Evolutionary conservation across 1,140 invertebrate genomes (phyloP).

Genomic region (Stegodyphus mimosarum): DNA sequence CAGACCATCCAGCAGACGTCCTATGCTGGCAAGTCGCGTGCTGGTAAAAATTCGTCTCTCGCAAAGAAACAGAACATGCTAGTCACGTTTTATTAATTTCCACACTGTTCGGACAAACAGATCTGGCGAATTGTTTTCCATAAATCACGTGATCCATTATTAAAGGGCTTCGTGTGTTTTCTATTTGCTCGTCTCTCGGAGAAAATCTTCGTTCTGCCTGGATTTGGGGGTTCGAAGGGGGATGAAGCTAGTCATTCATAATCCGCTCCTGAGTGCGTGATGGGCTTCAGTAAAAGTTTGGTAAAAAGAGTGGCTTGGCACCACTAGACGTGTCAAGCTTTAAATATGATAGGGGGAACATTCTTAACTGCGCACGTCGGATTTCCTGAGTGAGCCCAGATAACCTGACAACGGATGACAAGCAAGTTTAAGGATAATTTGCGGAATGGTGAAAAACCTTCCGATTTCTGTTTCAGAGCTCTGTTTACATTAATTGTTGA

Average conservation of each 20-base stretch:
- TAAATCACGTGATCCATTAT: constrained; percentile 46
- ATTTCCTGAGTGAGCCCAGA: too few relatives aligned
- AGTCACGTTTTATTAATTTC: constrained; percentile 43
- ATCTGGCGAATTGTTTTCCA: constrained; percentile 32
- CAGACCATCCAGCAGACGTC: too few relatives aligned
- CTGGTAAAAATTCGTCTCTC: too few relatives aligned
- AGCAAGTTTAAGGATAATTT: too few relatives aligned
- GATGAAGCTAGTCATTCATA: neutral
- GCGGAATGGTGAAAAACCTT: too few relatives aligned
- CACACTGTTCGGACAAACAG: constrained; percentile 42
- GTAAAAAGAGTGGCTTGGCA: neutral
- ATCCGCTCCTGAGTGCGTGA: too few relatives aligned
- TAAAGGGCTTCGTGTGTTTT: constrained; percentile 9
- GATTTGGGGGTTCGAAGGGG: neutral
- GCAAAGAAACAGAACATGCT: neutral
- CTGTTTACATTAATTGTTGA: too few relatives aligned
- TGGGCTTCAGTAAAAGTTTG: too few relatives aligned
- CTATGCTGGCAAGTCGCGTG: too few relatives aligned
- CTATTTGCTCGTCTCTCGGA: neutral
- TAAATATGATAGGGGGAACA: neutral
- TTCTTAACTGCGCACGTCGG: too few relatives aligned
- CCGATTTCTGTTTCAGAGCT: too few relatives aligned
- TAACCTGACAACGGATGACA: too few relatives aligned
- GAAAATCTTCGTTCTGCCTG: constrained; percentile 2
- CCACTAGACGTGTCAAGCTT: neutral